Percentiles rank a stretch among this genome's conserved stretches.
Evolutionary conservation across 2,888 invertebrate genomes (phyloP).

Genomic region (Choristoneura rosaceana): DNA sequence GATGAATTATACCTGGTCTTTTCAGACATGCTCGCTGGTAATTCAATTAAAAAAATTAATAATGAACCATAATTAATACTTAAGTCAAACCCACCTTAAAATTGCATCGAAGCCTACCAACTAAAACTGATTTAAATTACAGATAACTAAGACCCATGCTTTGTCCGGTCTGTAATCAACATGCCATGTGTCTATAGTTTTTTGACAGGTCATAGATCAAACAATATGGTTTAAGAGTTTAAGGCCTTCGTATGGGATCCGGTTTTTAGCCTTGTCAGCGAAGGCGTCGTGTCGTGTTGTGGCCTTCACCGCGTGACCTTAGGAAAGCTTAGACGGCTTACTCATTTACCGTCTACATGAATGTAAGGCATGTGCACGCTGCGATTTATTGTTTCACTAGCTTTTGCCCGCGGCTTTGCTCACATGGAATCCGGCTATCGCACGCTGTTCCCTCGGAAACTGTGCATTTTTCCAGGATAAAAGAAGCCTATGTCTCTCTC

Average conservation of each 20-base stretch:
- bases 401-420: too few species aligned
- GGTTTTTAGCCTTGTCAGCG: slow-evolving; percentile 40
- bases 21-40: too few species aligned
- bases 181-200: slow-evolving; percentile 33
- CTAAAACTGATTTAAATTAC: slow-evolving; percentile 35
- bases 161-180: slow-evolving; percentile 42
- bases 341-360: slow-evolving; percentile 36
- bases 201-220: slow-evolving; percentile 43
- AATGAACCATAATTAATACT: background rate
- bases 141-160: slow-evolving; percentile 29
- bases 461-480: too few species aligned
- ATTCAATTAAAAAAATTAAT: background rate
- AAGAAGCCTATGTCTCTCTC: too few species aligned
- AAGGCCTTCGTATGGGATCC: slow-evolving; percentile 33
- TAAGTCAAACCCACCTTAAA: slow-evolving; percentile 12
- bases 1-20: too few species aligned
- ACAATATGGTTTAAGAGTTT: slow-evolving; percentile 31
- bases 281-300: slow-evolving; percentile 55
- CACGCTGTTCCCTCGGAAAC: too few species aligned
- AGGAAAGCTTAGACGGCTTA: slow-evolving; percentile 33
- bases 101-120: slow-evolving; percentile 30
- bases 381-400: slow-evolving; percentile 25
- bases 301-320: slow-evolving; percentile 61
- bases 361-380: slow-evolving; percentile 37
- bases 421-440: too few species aligned